phyloP scores from a whole-genome alignment of 2,797 vertebrate species.

The Ctenopoma multispine region DNA sequence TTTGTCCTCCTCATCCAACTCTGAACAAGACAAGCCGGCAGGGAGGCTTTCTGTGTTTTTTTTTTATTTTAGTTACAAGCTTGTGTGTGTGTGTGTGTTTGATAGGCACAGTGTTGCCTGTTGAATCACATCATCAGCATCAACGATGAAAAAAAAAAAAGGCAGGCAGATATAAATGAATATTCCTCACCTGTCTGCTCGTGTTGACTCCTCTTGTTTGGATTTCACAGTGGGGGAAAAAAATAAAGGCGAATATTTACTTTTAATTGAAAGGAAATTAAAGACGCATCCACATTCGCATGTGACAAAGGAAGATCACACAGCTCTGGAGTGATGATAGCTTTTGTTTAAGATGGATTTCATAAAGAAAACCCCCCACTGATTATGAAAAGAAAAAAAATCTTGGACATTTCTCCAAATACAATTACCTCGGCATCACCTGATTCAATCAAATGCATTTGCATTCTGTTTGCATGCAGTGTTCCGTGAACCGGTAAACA shows the following conservation, averaged over 20 bases:
- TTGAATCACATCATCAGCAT: conserved; percentile 85
- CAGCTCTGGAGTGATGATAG: conserved; percentile 84
- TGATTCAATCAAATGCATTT: conserved; percentile 91
- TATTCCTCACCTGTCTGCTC: conserved; percentile 89
- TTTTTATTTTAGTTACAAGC: conserved; percentile 53
- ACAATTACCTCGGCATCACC: conserved; percentile 90
- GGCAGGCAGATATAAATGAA: conserved; percentile 84
- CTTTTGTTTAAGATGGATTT: conserved; percentile 91
- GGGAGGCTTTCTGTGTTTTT: conserved; percentile 42
- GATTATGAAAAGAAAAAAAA: conserved; percentile 86
- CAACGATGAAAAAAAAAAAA: conserved; percentile 59
- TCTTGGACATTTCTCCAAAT: conserved; percentile 91
- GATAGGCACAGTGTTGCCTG: conserved; percentile 80
- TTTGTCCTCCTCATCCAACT: conserved; percentile 71
- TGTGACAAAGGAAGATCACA: conserved; percentile 88
- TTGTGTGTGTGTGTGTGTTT: conserved; percentile 60
- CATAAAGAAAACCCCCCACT: conserved; percentile 87
- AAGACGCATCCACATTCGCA: conserved; percentile 88
- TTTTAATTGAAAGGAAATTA: conserved; percentile 93
- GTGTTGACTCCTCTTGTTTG: conserved; percentile 89
- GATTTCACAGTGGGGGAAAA: conserved; percentile 87
- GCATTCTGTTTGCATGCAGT: conserved; percentile 90
- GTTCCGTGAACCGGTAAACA: conserved; percentile 90
- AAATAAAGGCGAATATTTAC: conserved; percentile 89
- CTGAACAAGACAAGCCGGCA: conserved; percentile 73